Base-by-base conservation (phyloP, 2,113 vertebrate species). In the Cynopterus brachyotis region DNA sequence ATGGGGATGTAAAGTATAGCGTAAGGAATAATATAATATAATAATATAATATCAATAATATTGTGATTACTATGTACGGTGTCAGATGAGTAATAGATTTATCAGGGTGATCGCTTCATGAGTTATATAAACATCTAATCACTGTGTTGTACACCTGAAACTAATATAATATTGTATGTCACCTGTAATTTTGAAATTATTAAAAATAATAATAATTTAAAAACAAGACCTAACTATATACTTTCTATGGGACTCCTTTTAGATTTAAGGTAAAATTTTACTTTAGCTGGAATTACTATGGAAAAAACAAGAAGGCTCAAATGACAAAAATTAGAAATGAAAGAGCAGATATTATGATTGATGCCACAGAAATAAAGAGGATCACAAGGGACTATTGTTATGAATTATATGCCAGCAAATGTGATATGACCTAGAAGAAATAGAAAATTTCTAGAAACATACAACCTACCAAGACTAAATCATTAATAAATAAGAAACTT, bases 381-480 rank as follows among this genome's bases (percentile, higher is more conserved):
- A 67, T 45, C 30, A 30, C 22, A 87, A 50, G 26, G 73, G 20
- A 94, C 11, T 30, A 84, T 62, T 53, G 22, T 75, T 16, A 70
- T 64, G 26, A 90, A 83, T 22, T 66, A 59, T 7, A 92, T 15
- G 30, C 22, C 12, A 80, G 53, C 12, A 85, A 88, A 80, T 22
- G n/a, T n/a, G 45, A 94, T 67, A 84, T n/a, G n/a, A 62, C 22
- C n/a, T 76, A 84, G 57, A 66, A 87, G 32, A 96, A 97, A 70
- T 22, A 15, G 17, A 94, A 64, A 66, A 86, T 75, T 89, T 89
- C 76, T 40, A 81, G 40, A 95, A 94, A 86, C 26, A 55, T 37
- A 75, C 22, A 92, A 79, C 16, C 37, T 19, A 53, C 35, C 30
- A 86, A 93, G 64, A 42, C 59, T 89, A 78, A 95, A 75, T 84